A percentile compares a stretch with the other conserved stretches of the same genome.
Evolutionary conservation across 1,140 invertebrate genomes (phyloP).

Genomic region (Antheraea pernyi): DNA sequence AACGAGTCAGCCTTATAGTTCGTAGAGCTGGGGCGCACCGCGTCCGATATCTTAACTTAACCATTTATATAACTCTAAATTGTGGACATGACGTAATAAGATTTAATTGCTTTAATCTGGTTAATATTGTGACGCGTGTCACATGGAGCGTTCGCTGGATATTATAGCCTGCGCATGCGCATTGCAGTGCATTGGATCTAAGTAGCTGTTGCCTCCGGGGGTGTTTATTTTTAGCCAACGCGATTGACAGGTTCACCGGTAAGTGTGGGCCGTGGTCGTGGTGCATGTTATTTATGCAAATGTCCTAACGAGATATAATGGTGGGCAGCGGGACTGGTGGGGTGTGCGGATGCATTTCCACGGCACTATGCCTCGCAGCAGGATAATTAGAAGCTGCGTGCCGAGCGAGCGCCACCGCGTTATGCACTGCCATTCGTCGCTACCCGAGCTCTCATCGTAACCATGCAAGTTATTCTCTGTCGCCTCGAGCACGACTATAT

Average conservation of each 20-base stretch:
- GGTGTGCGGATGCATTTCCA: constrained; percentile 47
- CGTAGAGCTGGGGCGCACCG: constrained; percentile 18
- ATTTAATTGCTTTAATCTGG: constrained; percentile 55
- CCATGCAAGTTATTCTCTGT: constrained; percentile 60
- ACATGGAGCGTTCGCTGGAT: not conserved
- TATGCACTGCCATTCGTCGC: constrained; percentile 24
- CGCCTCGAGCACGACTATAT: constrained; percentile 69
- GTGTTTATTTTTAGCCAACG: constrained; percentile 64
- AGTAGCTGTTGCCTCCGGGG: constrained; percentile 38
- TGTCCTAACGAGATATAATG: constrained; percentile 76
- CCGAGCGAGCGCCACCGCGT: constrained; percentile 36
- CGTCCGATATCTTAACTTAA: constrained; percentile 62
- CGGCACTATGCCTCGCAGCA: constrained; percentile 48
- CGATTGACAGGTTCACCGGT: constrained; percentile 65
- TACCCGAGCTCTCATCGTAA: constrained; percentile 37
- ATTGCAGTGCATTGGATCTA: not conserved
- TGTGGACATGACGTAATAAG: constrained; percentile 42
- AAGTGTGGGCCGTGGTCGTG: constrained; percentile 54
- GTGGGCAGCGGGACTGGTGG: constrained; percentile 42
- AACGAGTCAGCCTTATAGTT: constrained; percentile 45
- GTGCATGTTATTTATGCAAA: constrained; percentile 74
- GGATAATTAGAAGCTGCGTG: constrained; percentile 74
- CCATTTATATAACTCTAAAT: constrained; percentile 54
- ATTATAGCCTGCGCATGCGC: not conserved
- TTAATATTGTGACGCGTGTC: constrained; percentile 46